Conservation (phyloP, 2,797 vertebrate species). For the Trematomus bernacchii region DNA sequence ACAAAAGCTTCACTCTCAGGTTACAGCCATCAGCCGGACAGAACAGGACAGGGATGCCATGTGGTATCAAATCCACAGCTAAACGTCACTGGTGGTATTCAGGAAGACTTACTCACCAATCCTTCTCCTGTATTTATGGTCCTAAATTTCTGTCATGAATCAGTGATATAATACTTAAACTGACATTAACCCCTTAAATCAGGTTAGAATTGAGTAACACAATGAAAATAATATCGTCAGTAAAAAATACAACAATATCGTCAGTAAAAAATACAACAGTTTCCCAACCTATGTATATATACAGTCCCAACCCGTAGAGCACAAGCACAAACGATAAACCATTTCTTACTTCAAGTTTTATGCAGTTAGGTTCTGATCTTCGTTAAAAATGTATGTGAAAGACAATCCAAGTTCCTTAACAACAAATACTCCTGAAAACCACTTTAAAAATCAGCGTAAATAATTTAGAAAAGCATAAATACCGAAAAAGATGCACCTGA, state of each 20-base stretch:
- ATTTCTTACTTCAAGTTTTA: neutral
- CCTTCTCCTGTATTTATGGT: neutral
- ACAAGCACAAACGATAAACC: neutral
- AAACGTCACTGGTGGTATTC: neutral
- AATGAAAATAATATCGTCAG: neutral
- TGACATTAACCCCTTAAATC: neutral
- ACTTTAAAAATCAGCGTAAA: neutral
- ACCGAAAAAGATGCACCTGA: constrained; percentile 27
- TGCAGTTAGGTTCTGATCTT: neutral
- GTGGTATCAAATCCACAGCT: neutral
- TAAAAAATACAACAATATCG: neutral
- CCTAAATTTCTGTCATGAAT: neutral
- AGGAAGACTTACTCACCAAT: neutral
- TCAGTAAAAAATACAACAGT: neutral
- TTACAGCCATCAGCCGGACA: constrained; percentile 18
- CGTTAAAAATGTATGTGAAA: too few relatives aligned
- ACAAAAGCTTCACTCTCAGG: constrained; percentile 33
- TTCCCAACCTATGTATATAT: too few relatives aligned
- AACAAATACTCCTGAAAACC: neutral
- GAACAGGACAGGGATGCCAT: neutral
- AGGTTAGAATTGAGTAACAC: neutral
- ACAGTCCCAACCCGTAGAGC: neutral
- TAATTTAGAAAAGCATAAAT: neutral
- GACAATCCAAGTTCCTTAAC: neutral
- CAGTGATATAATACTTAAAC: neutral